Evolutionary conservation across 2,797 vertebrate species (phyloP).

Genomic region (Liparis tanakae): DNA sequence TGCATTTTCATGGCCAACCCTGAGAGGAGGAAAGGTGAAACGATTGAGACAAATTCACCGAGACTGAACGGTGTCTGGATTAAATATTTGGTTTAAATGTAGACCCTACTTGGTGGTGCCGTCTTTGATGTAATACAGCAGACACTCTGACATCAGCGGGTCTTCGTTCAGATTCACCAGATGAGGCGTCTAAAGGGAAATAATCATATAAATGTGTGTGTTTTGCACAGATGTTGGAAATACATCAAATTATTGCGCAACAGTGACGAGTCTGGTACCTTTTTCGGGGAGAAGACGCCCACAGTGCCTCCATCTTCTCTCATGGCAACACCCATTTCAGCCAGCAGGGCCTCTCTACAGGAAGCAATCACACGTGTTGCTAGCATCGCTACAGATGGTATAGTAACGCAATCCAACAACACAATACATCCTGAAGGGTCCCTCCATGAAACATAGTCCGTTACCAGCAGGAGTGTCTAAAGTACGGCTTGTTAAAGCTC

Average conservation of each 20-base stretch:
- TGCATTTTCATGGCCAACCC: slow-evolving; percentile 95
- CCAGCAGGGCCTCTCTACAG: slow-evolving; percentile 93
- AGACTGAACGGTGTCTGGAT: neutral
- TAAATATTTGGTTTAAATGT: neutral
- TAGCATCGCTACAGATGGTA: neutral
- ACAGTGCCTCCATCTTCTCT: slow-evolving; percentile 97
- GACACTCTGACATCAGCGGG: slow-evolving; percentile 97
- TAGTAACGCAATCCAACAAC: neutral
- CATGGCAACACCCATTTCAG: slow-evolving; percentile 99
- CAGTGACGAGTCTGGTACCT: slow-evolving; percentile 79
- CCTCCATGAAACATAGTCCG: neutral
- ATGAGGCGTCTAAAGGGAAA: slow-evolving; percentile 90
- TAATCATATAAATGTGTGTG: neutral
- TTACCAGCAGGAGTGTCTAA: neutral
- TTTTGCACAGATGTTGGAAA: neutral
- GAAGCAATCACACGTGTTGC: neutral
- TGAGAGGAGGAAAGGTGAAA: slow-evolving; percentile 56
- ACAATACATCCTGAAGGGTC: neutral
- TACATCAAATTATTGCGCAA: neutral
- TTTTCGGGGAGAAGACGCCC: slow-evolving; percentile 98
- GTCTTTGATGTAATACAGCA: slow-evolving; percentile 98
- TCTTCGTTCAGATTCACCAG: slow-evolving; percentile 98
- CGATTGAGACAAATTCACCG: neutral
- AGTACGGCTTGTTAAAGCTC: neutral
- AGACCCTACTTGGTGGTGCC: slow-evolving; percentile 92